Percentiles rank a stretch among this genome's conserved stretches.
Conservation (phyloP, 2,888 invertebrate genomes). For the Xestia rhomboidea region DNA sequence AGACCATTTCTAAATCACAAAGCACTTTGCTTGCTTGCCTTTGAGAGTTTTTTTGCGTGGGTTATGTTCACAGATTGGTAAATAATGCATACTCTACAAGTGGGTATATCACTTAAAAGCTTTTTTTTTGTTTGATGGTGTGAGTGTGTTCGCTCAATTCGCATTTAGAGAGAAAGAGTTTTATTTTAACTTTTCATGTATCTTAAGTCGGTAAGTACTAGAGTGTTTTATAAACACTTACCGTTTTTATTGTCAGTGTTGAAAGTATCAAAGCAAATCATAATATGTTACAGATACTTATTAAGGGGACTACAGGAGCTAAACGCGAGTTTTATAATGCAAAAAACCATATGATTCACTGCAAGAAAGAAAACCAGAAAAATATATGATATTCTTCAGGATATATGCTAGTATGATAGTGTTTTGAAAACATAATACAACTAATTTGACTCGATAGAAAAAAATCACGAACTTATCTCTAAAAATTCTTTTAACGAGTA, state of each 20-base stretch:
- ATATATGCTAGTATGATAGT: no score
- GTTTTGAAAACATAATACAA: no score
- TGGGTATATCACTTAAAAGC: conserved; percentile 9
- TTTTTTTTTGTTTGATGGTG: conserved; percentile 24
- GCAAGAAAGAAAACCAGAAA: no score
- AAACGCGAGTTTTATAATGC: no score
- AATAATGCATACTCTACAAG: conserved; percentile 5
- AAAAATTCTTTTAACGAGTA: no score
- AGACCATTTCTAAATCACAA: conserved; percentile 8
- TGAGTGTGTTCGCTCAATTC: background rate
- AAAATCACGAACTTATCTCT: no score
- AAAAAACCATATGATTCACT: no score
- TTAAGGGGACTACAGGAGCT: no score
- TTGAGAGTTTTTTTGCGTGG: conserved; percentile 7
- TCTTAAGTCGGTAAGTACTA: background rate
- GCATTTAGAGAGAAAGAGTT: background rate
- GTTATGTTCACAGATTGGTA: conserved; percentile 4
- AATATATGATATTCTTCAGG: no score
- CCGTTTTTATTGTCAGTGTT: background rate
- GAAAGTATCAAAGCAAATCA: background rate
- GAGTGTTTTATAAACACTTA: no score
- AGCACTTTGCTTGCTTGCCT: conserved; percentile 7
- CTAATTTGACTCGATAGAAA: no score
- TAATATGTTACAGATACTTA: background rate
- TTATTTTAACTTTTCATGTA: background rate